A percentile compares a stretch with the other conserved stretches of the same genome.
Conservation (phyloP, 2,888 invertebrate species). For the Pseudolycoriella hygida region DNA sequence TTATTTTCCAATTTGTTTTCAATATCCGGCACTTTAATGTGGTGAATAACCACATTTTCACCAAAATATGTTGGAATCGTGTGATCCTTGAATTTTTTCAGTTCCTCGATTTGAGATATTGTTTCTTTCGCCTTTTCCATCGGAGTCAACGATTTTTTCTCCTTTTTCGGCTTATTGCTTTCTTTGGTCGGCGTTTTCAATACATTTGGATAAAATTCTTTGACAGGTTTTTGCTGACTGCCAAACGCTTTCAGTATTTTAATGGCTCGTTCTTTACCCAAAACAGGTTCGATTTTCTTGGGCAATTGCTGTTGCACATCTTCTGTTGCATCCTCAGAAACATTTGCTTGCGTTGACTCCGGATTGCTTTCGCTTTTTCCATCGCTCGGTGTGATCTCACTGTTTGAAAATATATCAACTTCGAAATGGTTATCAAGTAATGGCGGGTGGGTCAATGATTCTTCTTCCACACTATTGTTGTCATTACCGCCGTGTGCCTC, state of each 20-base stretch:
- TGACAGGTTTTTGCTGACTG: neutral
- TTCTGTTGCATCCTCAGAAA: neutral
- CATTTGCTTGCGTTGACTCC: neutral
- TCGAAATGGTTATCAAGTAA: too few relatives aligned
- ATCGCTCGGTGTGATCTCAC: neutral
- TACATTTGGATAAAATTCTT: neutral
- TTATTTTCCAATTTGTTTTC: neutral
- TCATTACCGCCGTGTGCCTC: too few relatives aligned
- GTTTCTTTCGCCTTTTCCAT: neutral
- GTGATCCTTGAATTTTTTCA: neutral
- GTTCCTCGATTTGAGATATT: neutral
- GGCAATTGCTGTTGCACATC: neutral
- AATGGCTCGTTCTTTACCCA: neutral
- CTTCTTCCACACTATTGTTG: too few relatives aligned
- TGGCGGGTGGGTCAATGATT: too few relatives aligned
- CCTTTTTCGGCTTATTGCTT: neutral
- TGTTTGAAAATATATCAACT: too few relatives aligned
- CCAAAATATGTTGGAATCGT: neutral
- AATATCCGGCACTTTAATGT: neutral
- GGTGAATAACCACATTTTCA: neutral
- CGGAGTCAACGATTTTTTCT: neutral
- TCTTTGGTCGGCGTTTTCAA: neutral
- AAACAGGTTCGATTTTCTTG: neutral
- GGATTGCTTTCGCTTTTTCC: neutral
- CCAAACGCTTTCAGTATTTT: neutral